These are phyloP conservation scores for Torymus auratus DNA, from an alignment of 2,888 invertebrate genomes.

Conservation along the genomic window DNA sequence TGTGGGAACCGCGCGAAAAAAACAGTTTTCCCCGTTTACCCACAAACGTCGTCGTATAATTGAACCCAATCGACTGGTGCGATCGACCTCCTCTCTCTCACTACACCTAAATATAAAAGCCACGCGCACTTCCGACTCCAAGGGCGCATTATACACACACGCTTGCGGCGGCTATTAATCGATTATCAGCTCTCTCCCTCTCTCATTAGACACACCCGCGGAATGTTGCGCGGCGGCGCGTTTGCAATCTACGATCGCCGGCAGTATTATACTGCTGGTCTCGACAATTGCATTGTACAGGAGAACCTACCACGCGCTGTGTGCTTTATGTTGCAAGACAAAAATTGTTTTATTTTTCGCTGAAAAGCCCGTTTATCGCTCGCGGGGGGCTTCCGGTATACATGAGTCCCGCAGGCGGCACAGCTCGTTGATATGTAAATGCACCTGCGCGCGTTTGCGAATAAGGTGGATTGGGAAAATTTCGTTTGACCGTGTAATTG, in stretches of 20 bases:
- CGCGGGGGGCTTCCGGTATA: constrained; percentile 27
- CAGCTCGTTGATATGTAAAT: constrained; percentile 18
- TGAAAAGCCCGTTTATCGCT: constrained; percentile 12
- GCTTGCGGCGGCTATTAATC: constrained; percentile 22
- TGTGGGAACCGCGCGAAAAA: not conserved
- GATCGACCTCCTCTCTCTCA: not conserved
- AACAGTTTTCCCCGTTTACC: not conserved
- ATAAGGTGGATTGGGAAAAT: no score
- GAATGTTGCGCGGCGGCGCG: constrained; percentile 2
- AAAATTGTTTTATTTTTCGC: constrained; percentile 18
- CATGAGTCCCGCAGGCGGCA: no score
- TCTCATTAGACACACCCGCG: constrained; percentile 51
- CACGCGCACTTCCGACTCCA: constrained; percentile 2
- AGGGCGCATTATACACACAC: not conserved
- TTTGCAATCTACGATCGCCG: not conserved
- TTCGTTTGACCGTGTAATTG: no score
- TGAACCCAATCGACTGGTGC: constrained; percentile 25
- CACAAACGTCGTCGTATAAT: constrained; percentile 12
- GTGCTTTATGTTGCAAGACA: not conserved
- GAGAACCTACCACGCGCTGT: not conserved
- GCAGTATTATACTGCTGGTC: not conserved
- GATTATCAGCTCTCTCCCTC: constrained; percentile 28
- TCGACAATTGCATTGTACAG: constrained; percentile 37
- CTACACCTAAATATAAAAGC: no score
- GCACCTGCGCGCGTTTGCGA: not conserved